Base-by-base conservation (phyloP, 2,888 invertebrate genomes). In the Drosophila nr. medialis region DNA sequence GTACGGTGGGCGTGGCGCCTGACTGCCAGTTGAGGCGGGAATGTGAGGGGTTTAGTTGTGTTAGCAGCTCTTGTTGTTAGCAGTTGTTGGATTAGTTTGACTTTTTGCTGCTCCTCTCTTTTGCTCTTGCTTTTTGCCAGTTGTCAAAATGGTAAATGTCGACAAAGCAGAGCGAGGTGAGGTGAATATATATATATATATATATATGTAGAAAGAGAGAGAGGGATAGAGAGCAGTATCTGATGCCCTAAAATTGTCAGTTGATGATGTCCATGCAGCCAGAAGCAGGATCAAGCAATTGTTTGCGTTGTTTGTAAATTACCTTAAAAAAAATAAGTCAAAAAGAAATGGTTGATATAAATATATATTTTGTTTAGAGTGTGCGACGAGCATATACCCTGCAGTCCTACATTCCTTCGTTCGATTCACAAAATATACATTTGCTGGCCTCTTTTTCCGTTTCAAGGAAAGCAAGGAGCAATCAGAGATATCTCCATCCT, bases 21-120 rank as follows among this genome's bases (percentile, higher is more conserved):
- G 30, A 36, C 13, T 24, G 24, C 24, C 21, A 32, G 11, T 11
- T 32, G 34, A 10, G 13, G n/a, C 7, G 32, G 30, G 6, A 21
- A 21, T 45, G 21, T 13, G 4, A 15, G 21, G 30, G 34, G 55
- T 15, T 11, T 29, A 18, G 15, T n/a, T 40, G 45, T 50, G 64
- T 45, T 34, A 50, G 56, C 54, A 58, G 73, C 63, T 75, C 76
- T 82, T 79, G 85, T 83, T 90, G 86, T 86, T 85, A 77, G 86
- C 79, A 85, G 86, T 86, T 86, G 89, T 84, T 86, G 85, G 90
- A 86, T 86, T 86, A 88, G 86, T 90, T 86, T 90, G 86, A 86
- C 88, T 88, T 80, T 77, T 84, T 81, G 77, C 71, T 80, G 64
- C 72, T 76, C 38, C 64, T 49, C 21, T 38, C 51, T 21, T 64